Conservation (phyloP, 2,888 invertebrate species). For the Drosophila pseudotalamancana region DNA sequence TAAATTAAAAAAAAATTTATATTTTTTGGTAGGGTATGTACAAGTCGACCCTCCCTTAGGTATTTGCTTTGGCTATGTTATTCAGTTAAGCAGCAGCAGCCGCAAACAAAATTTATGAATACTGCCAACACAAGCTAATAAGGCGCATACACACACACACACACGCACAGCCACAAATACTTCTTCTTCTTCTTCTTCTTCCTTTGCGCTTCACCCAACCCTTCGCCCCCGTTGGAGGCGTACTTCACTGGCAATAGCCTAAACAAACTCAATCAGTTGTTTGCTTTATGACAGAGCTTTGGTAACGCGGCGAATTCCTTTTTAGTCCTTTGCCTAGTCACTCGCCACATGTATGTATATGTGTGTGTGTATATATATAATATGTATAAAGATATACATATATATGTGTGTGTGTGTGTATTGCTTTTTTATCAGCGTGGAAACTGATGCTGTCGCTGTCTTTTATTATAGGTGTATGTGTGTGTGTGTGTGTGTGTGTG, state of each 20-base stretch:
- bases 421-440: conserved; percentile 43
- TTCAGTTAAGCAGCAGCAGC: conserved; percentile 33
- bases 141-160: conserved; percentile 8
- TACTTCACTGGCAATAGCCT: conserved; percentile 51
- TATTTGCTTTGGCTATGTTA: conserved; percentile 34
- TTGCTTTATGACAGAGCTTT: conserved; percentile 63
- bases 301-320: conserved; percentile 47
- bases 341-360: conserved; percentile 1
- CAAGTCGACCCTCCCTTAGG: not conserved
- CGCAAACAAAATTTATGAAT: conserved; percentile 29
- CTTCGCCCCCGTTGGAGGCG: not conserved
- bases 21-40: not conserved
- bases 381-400: conserved; percentile 10
- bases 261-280: conserved; percentile 69
- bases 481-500: conserved; percentile 17
- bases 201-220: conserved; percentile 8
- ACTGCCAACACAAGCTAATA: conserved; percentile 38
- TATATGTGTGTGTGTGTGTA: conserved; percentile 12
- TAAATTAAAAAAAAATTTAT: no score
- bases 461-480: conserved; percentile 18
- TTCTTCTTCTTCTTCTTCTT: no score
- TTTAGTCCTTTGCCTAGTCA: conserved; percentile 47
- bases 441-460: conserved; percentile 55
- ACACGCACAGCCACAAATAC: not conserved
- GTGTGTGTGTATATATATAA: not conserved